A percentile compares a stretch with the other conserved stretches of the same genome.
phyloP scores from a whole-genome alignment of 2,888 invertebrate genomes.

The Congeria kusceri region DNA sequence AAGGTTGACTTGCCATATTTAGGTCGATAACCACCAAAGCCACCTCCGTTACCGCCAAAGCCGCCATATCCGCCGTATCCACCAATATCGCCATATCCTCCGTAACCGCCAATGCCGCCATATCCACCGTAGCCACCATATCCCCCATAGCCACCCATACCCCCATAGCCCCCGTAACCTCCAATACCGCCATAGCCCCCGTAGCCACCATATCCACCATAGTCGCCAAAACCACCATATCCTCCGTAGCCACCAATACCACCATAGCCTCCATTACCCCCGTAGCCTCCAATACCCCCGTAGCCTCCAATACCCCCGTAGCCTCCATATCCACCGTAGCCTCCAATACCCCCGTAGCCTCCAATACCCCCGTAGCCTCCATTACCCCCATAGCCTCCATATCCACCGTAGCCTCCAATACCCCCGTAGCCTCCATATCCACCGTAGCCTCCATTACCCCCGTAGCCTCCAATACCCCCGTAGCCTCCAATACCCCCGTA shows the following conservation, averaged over 20 bases:
- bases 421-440: neutral
- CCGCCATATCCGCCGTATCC: constrained; percentile 18
- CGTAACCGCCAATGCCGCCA: constrained; percentile 8
- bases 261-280: neutral
- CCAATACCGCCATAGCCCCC: neutral
- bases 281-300: neutral
- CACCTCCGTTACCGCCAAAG: neutral
- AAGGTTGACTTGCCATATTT: too few relatives aligned
- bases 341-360: neutral
- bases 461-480: neutral
- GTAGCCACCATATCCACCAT: neutral
- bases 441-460: constrained; percentile 1
- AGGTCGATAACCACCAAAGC: neutral
- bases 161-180: neutral
- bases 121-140: neutral
- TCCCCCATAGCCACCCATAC: neutral
- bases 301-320: neutral
- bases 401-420: neutral
- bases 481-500: neutral
- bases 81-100: neutral
- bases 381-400: constrained; percentile 4
- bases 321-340: neutral
- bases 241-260: constrained; percentile 6
- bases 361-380: too few relatives aligned
- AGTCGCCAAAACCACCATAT: too few relatives aligned